These are phyloP conservation scores for Lasiurus cinereus DNA, from an alignment of 2,113 vertebrate species.

Conservation along the genomic window DNA sequence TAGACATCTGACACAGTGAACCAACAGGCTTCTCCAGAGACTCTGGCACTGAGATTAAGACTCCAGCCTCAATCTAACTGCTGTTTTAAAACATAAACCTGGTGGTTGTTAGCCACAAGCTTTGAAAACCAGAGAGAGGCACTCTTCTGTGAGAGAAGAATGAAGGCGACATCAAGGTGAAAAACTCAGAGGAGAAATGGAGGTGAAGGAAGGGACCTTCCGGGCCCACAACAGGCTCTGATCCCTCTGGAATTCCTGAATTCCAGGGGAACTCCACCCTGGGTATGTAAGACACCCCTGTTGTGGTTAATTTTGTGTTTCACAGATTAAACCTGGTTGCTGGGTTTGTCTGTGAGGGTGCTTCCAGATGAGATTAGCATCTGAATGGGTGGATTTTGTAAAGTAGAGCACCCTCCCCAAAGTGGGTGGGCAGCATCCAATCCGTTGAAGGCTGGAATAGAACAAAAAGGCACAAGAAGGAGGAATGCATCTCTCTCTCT, in stretches of 20 bases:
- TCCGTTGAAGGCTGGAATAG: neutral
- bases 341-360: neutral
- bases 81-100: neutral
- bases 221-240: neutral
- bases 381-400: neutral
- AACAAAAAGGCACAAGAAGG: neutral
- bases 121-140: neutral
- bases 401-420: neutral
- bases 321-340: neutral
- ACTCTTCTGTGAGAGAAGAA: neutral
- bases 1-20: neutral
- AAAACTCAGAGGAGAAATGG: neutral
- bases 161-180: neutral
- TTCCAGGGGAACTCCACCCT: no score
- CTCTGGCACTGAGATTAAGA: neutral
- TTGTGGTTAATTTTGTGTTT: neutral
- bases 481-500: neutral
- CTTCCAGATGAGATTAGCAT: conserved; percentile 20
- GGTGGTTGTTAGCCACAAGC: neutral
- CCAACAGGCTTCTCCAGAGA: neutral
- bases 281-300: neutral
- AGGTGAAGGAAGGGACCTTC: neutral
- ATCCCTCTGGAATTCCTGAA: neutral
- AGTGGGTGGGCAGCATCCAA: neutral
- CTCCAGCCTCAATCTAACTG: neutral